Evolutionary conservation across 2,113 vertebrate species (phyloP).

Genomic region (Ciconia maguari): DNA sequence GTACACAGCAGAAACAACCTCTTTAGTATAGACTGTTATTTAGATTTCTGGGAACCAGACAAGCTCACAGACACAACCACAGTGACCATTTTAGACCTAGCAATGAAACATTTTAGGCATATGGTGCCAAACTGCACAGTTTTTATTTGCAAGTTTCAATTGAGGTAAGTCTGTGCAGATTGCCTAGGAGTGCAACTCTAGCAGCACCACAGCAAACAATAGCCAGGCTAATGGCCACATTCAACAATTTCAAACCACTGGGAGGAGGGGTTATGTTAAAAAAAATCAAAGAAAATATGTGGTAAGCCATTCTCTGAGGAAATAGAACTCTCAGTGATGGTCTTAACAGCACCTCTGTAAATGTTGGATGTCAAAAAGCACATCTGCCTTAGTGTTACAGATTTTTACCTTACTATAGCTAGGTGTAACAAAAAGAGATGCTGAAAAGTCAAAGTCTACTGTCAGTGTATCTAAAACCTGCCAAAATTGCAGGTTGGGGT

Average conservation of each 20-base stretch:
- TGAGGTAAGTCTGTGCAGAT: background rate
- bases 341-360: background rate
- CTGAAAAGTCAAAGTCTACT: background rate
- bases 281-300: background rate
- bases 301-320: background rate
- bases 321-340: rapidly evolving
- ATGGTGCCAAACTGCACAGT: background rate
- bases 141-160: background rate
- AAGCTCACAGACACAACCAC: background rate
- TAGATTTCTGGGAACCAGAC: background rate
- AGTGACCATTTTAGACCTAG: background rate
- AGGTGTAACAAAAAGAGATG: background rate
- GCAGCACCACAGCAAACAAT: background rate
- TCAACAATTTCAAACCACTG: background rate
- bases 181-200: background rate
- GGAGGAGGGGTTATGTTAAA: rapidly evolving
- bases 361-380: background rate
- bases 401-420: background rate
- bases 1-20: background rate
- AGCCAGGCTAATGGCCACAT: background rate
- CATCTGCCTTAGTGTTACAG: rapidly evolving
- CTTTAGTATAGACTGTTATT: background rate
- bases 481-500: rapidly evolving
- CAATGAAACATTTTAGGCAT: background rate
- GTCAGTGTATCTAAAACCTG: background rate